Percentiles rank a stretch among this genome's conserved stretches.
Evolutionary conservation across 1,140 invertebrate genomes (phyloP).

Genomic region (Pemphigus obesinymphae): DNA sequence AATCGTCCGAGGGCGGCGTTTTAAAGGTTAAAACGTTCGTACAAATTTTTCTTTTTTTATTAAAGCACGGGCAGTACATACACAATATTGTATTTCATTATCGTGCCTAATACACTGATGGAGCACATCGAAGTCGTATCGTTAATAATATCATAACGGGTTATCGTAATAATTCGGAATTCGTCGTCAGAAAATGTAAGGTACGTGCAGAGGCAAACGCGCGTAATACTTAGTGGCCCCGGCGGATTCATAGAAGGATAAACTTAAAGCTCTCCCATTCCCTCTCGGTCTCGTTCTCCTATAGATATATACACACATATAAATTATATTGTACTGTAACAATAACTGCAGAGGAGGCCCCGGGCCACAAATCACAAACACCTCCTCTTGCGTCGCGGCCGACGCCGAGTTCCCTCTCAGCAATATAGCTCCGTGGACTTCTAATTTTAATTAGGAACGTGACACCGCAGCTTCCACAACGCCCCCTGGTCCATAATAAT

Average conservation of each 20-base stretch:
- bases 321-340: not conserved
- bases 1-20: too few species aligned
- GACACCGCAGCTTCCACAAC: not conserved
- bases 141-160: not conserved
- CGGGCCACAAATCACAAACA: slow-evolving; percentile 25
- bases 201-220: not conserved
- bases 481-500: too few species aligned
- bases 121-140: too few species aligned
- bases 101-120: too few species aligned
- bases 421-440: not conserved
- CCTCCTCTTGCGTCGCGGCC: not conserved
- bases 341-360: not conserved
- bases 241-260: not conserved
- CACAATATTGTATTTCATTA: too few species aligned
- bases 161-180: too few species aligned
- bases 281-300: not conserved
- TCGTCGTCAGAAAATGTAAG: too few species aligned
- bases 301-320: not conserved
- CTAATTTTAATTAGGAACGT: slow-evolving; percentile 37
- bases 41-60: too few species aligned
- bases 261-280: not conserved
- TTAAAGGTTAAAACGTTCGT: too few species aligned
- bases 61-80: too few species aligned
- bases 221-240: not conserved
- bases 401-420: too few species aligned